Conservation (phyloP, 2,888 invertebrate species). For the Neelides folsomi region DNA sequence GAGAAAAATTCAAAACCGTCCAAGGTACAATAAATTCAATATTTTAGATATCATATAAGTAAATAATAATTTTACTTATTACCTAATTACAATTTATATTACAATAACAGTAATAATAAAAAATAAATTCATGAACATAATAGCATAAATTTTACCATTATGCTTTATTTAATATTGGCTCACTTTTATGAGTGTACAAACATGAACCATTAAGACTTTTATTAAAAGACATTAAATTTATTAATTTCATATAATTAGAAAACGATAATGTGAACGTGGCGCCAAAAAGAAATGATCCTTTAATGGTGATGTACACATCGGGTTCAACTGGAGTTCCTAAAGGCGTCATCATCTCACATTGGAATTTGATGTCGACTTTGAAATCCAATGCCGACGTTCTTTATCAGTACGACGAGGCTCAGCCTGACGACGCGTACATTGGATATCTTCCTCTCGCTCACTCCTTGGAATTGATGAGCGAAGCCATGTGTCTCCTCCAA, state of each 20-base stretch:
- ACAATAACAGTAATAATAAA: too few species aligned
- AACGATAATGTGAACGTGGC: slow-evolving; percentile 35
- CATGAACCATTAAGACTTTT: too few species aligned
- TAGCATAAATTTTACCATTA: too few species aligned
- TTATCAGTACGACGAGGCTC: slow-evolving; percentile 9
- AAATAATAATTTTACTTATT: too few species aligned
- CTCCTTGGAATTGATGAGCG: slow-evolving; percentile 72
- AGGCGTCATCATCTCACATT: slow-evolving; percentile 70
- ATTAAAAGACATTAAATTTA: too few species aligned
- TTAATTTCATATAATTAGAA: too few species aligned
- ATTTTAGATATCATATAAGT: too few species aligned
- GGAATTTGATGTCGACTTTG: slow-evolving; percentile 65
- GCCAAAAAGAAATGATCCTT: slow-evolving; percentile 59
- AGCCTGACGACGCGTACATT: slow-evolving; percentile 60
- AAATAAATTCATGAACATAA: too few species aligned
- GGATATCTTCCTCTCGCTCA: slow-evolving; percentile 95
- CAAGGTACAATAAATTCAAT: background rate
- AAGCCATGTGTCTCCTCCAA: slow-evolving; percentile 30
- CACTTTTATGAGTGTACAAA: too few species aligned
- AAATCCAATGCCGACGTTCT: slow-evolving; percentile 64
- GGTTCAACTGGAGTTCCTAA: slow-evolving; percentile 93
- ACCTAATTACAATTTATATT: too few species aligned
- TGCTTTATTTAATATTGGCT: too few species aligned
- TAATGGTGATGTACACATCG: slow-evolving; percentile 98
- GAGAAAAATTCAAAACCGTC: slow-evolving; percentile 6